phyloP scores from a whole-genome alignment of 2,797 vertebrate genomes.

The Furcifer pardalis region DNA sequence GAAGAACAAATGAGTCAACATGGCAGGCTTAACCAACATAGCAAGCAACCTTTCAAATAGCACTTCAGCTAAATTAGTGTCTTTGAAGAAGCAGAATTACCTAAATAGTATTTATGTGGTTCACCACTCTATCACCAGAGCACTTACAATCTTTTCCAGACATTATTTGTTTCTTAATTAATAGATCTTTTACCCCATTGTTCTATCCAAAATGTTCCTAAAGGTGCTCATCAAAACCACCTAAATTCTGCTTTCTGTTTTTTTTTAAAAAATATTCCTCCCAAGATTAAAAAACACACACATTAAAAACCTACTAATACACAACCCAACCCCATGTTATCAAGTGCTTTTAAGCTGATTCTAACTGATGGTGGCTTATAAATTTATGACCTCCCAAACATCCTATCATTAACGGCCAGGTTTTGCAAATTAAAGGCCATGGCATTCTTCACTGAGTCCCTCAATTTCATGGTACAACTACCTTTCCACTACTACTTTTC shows the following conservation, averaged over 20 bases:
- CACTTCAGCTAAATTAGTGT: neutral
- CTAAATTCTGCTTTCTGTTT: too few species aligned
- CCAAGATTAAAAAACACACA: too few species aligned
- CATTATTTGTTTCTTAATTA: neutral
- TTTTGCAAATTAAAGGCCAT: too few species aligned
- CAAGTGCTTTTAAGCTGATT: neutral
- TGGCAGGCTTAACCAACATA: neutral
- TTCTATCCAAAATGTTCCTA: neutral
- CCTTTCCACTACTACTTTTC: too few species aligned
- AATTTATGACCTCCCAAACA: neutral
- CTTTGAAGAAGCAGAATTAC: neutral
- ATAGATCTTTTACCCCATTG: neutral
- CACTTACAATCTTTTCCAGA: neutral
- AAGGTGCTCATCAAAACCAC: too few species aligned
- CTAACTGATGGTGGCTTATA: too few species aligned
- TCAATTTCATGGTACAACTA: too few species aligned
- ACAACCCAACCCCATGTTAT: neutral
- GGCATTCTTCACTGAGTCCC: too few species aligned
- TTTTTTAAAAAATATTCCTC: too few species aligned
- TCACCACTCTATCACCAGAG: conserved; percentile 2
- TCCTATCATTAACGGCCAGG: too few species aligned
- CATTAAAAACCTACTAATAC: too few species aligned
- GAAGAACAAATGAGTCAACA: neutral
- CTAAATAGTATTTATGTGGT: conserved; percentile 17
- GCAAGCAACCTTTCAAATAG: neutral